Conservation (phyloP, 37 sponge, comb jelly and placozoan species). For the Haliclona indistincta region DNA sequence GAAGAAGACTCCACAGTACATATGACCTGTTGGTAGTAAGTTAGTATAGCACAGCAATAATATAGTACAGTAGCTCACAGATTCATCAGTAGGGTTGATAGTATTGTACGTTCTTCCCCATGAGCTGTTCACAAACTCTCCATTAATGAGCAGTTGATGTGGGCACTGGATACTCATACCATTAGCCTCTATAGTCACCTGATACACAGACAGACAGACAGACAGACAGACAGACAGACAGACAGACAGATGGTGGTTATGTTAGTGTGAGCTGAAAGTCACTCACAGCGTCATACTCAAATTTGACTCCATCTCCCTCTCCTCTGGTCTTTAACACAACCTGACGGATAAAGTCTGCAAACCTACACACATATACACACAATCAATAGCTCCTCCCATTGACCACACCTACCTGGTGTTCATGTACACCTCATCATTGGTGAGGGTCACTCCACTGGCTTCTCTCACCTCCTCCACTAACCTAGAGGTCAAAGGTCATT, state of each 20-base stretch:
- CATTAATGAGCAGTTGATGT: conserved; percentile 88
- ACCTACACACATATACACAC: conserved; percentile 23
- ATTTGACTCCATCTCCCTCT: conserved; percentile 31
- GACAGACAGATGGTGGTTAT: conserved; percentile 1
- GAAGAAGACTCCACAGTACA: conserved; percentile 60
- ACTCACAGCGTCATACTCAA: conserved; percentile 77
- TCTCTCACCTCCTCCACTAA: conserved; percentile 88
- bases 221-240: too few species aligned
- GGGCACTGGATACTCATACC: conserved; percentile 77
- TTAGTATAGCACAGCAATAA: neutral
- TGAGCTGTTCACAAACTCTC: conserved; percentile 76
- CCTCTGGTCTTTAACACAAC: conserved; percentile 82
- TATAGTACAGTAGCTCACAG: conserved; percentile 4
- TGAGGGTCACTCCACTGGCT: conserved; percentile 53
- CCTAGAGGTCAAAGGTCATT: conserved; percentile 17
- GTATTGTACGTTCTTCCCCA: conserved; percentile 64
- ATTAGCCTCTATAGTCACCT: conserved; percentile 68
- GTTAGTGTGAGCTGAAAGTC: too few species aligned
- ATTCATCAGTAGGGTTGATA: conserved; percentile 84
- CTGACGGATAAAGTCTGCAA: conserved; percentile 63
- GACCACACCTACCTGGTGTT: conserved; percentile 51
- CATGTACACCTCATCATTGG: conserved; percentile 91
- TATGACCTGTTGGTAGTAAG: conserved; percentile 51
- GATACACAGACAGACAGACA: too few species aligned
- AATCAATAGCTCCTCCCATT: conserved; percentile 4